These are phyloP conservation scores for Coccyzus lansbergi DNA, from an alignment of 2,797 vertebrate genomes.

Conservation along the genomic window DNA sequence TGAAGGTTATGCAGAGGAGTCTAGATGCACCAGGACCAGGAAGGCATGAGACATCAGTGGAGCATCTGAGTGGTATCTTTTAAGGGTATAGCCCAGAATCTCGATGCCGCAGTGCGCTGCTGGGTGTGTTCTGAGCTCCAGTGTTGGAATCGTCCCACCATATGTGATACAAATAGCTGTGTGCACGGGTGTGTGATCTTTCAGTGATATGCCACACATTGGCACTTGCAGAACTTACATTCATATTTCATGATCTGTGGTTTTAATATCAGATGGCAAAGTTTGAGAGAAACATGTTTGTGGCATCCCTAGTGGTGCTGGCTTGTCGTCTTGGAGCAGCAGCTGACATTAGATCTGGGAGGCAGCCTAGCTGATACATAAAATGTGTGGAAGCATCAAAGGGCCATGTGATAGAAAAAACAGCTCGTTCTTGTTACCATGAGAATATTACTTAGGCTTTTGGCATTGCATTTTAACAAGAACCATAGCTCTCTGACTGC, in stretches of 20 bases:
- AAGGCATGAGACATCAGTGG: neutral
- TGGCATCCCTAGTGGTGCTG: slow-evolving; percentile 50
- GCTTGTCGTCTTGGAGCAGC: slow-evolving; percentile 55
- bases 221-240: neutral
- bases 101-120: accelerated
- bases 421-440: slow-evolving; percentile 56
- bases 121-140: neutral
- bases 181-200: neutral
- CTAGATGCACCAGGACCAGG: neutral
- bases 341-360: slow-evolving; percentile 60
- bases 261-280: slow-evolving; percentile 49
- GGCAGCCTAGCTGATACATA: slow-evolving; percentile 30
- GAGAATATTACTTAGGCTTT: slow-evolving; percentile 56
- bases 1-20: neutral
- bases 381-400: slow-evolving; percentile 61
- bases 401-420: slow-evolving; percentile 63
- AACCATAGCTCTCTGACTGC: slow-evolving; percentile 9
- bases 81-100: neutral
- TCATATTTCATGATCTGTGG: neutral
- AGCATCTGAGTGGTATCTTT: neutral
- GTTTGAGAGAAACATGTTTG: slow-evolving; percentile 39
- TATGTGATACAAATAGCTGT: neutral
- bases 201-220: neutral
- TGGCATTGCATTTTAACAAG: slow-evolving; percentile 57
- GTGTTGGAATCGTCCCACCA: neutral